phyloP scores from a whole-genome alignment of 2,113 vertebrate genomes.

The Xerus inauris region DNA sequence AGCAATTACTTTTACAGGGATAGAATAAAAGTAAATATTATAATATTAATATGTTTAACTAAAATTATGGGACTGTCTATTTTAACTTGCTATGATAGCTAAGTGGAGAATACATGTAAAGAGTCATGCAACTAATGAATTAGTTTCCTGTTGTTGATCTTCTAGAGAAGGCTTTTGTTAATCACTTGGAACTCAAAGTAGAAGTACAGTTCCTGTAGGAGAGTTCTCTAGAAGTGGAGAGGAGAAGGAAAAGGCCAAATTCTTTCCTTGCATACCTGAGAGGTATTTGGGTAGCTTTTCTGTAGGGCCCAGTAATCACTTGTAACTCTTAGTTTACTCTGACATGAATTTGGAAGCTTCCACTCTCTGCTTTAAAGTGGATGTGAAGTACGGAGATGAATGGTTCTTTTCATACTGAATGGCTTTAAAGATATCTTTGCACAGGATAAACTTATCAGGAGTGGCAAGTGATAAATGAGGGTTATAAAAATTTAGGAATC shows the following conservation, averaged over 20 bases:
- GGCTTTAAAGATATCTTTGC: slow-evolving; percentile 68
- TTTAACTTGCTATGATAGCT: not conserved
- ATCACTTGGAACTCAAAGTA: not conserved
- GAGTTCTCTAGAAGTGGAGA: slow-evolving; percentile 41
- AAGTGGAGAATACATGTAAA: not conserved
- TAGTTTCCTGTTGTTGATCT: not conserved
- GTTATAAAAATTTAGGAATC: slow-evolving; percentile 76
- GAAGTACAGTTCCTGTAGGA: not conserved
- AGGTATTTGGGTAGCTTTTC: not conserved
- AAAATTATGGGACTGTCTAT: not conserved
- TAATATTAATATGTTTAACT: not conserved
- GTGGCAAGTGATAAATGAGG: slow-evolving; percentile 69
- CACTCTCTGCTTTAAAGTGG: slow-evolving; percentile 60
- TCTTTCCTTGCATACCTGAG: slow-evolving; percentile 28
- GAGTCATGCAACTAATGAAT: not conserved
- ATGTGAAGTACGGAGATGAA: slow-evolving; percentile 71
- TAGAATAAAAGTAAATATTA: not conserved
- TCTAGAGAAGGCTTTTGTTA: slow-evolving; percentile 29
- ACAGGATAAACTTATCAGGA: slow-evolving; percentile 66
- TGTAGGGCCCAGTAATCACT: slow-evolving; percentile 29
- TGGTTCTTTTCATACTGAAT: slow-evolving; percentile 59
- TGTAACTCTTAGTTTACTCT: slow-evolving; percentile 39
- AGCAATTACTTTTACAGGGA: not conserved
- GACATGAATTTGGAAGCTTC: slow-evolving; percentile 62
- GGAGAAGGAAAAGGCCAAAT: slow-evolving; percentile 8